Evolutionary conservation across 2,888 invertebrate genomes (phyloP), one percentile per base, ranked within the genome.

Genomic region (Platycheirus albimanus): DNA sequence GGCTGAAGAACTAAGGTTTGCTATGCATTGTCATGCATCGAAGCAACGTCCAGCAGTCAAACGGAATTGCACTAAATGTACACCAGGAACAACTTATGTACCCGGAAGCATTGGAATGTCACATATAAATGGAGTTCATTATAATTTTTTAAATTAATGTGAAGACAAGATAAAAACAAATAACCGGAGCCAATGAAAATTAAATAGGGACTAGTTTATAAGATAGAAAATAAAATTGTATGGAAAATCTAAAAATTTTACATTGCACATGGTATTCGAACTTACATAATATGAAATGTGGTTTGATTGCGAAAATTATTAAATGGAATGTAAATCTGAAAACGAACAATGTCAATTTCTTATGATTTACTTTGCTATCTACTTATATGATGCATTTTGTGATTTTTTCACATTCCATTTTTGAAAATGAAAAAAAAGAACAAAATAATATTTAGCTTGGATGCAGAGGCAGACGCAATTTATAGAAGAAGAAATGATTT

Each of bases 1-100:
- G 96, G 96, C 94, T 0, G 95, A 98, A 92, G 98, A 98, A 91
- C 91, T 98, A 77, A 92, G 97, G 30, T 98, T 98, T 88, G 98
- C 98, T 0, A 94, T 98, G 90, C 93, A 95, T 56, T 98, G 98
- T 89, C 94, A 94, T 85, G 96, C 97, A 4, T 95, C 97, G 1
- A 93, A 95, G 84, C 95, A 96, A 88, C 92, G 97, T 78, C 96
- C 97, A 1, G 96, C 96, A 7, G 91, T 96, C 10, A 93, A 95
- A 87, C 92, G 96, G 63, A 94, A 95, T 61, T 96, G 96, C 88
- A 92, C 94, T 5, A 93, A 95, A 86, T 96, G 96, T 87, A 94
- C 95, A 1, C 94, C 95, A 0, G 93, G 93, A 7, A 94, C 95
- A 24, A 90, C 90, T 0, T 96, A 96, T 87, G 95, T 96, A 49